Evolutionary conservation across 92 coral and sea anemone species (phyloP).

Genomic region (Heliopora coerulea): DNA sequence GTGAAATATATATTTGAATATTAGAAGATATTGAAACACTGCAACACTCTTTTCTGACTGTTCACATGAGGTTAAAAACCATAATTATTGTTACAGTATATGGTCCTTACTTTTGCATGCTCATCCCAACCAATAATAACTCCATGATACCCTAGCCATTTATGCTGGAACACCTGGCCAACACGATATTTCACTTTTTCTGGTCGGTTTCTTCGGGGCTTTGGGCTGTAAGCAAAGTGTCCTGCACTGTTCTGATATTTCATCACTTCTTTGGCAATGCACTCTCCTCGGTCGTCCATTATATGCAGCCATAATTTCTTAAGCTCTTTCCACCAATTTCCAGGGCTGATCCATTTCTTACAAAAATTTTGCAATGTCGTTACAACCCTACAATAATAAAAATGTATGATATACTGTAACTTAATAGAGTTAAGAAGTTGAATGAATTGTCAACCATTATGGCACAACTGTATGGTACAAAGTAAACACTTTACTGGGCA

Average conservation of each 20-base stretch:
- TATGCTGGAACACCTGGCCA: constrained; percentile 88
- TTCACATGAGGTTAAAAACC: too few relatives aligned
- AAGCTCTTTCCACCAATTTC: constrained; percentile 64
- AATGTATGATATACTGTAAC: too few relatives aligned
- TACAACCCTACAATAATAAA: constrained; percentile 54
- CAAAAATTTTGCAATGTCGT: constrained; percentile 58
- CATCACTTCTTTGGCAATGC: constrained; percentile 86
- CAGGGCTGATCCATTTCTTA: constrained; percentile 73
- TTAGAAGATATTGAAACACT: too few relatives aligned
- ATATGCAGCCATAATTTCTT: constrained; percentile 43
- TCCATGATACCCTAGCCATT: constrained; percentile 80
- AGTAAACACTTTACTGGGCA: too few relatives aligned
- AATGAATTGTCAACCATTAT: too few relatives aligned
- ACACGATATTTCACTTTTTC: constrained; percentile 67
- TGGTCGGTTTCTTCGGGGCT: constrained; percentile 69
- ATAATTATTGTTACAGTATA: too few relatives aligned
- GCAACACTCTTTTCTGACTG: neutral
- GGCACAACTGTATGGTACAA: too few relatives aligned
- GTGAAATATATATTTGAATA: too few relatives aligned
- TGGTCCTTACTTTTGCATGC: constrained; percentile 61
- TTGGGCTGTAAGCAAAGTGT: constrained; percentile 70
- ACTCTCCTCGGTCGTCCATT: constrained; percentile 75
- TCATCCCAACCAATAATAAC: constrained; percentile 98
- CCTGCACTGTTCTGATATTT: constrained; percentile 70
- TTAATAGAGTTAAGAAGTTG: too few relatives aligned